phyloP scores from a whole-genome alignment of 2,888 invertebrate genomes.

The Dryocosmus kuriphilus region DNA sequence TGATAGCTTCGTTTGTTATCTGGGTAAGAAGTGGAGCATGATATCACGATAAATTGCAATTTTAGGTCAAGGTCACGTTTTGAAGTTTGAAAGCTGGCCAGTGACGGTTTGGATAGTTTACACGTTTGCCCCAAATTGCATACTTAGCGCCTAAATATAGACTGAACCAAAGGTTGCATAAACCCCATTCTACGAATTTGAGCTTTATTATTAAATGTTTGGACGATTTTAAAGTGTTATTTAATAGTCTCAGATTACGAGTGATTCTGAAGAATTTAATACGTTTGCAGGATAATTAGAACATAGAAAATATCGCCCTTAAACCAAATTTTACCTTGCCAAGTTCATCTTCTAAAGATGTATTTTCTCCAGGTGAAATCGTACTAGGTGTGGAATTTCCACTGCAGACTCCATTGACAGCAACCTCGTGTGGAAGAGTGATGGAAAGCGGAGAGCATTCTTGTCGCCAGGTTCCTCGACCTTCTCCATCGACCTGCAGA shows the following conservation, averaged over 20 bases:
- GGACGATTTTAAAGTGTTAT: neutral
- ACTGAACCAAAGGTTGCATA: neutral
- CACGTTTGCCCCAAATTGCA: constrained; percentile 46
- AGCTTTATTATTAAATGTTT: neutral
- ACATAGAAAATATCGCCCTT: too few species aligned
- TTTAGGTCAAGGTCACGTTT: constrained; percentile 64
- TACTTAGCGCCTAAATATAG: constrained; percentile 64
- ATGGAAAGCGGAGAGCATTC: constrained; percentile 74
- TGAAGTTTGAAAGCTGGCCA: constrained; percentile 65
- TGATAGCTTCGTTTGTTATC: neutral
- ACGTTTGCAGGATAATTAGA: too few species aligned
- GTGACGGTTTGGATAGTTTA: constrained; percentile 49
- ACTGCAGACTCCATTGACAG: constrained; percentile 72
- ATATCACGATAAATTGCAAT: constrained; percentile 16
- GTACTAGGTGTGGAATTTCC: constrained; percentile 78
- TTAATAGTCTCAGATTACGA: too few species aligned
- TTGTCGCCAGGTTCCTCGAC: constrained; percentile 70
- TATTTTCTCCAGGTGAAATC: constrained; percentile 77
- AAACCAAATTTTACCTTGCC: constrained; percentile 66
- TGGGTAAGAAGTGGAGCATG: neutral
- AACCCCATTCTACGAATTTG: constrained; percentile 7
- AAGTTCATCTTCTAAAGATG: constrained; percentile 73
- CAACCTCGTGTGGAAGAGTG: constrained; percentile 70
- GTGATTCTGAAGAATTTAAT: too few species aligned
- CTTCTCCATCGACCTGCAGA: constrained; percentile 68